phyloP scores from a whole-genome alignment of 2,888 invertebrate species.

The Arctia plantaginis region DNA sequence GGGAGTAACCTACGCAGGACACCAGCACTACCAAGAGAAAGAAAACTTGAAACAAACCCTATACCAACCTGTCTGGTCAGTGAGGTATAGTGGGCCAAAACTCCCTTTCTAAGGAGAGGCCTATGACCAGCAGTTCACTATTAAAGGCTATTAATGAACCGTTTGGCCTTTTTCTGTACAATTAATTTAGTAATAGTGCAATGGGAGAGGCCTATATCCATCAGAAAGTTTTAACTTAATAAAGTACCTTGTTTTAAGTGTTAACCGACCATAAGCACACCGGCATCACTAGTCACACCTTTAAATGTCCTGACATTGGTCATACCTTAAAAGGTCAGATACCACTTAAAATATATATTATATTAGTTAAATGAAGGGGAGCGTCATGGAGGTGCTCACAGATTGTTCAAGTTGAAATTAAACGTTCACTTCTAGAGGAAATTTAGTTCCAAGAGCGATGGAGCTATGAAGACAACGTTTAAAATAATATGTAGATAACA shows the following conservation, averaged over 20 bases:
- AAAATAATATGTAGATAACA: not conserved
- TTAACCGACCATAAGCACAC: not conserved
- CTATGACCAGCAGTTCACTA: too few relatives aligned
- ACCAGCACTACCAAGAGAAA: too few relatives aligned
- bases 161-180: too few relatives aligned
- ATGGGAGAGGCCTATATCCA: too few relatives aligned
- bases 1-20: too few relatives aligned
- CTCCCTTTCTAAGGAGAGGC: too few relatives aligned
- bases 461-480: not conserved
- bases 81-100: too few relatives aligned
- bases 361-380: not conserved
- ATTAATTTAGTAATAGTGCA: too few relatives aligned
- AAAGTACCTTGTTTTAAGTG: not conserved
- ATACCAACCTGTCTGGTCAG: too few relatives aligned
- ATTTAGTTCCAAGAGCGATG: not conserved
- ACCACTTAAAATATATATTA: constrained; percentile 6
- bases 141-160: too few relatives aligned
- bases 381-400: constrained; percentile 23
- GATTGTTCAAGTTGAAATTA: constrained; percentile 36
- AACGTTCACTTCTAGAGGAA: constrained; percentile 24
- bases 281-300: not conserved
- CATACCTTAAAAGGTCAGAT: not conserved
- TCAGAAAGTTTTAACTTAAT: too few relatives aligned
- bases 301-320: not conserved
- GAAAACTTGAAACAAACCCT: too few relatives aligned